Evolutionary conservation across 2,113 vertebrate genomes (phyloP), one percentile per base, ranked within the genome.

Genomic region (Ictidomys tridecemlineatus): DNA sequence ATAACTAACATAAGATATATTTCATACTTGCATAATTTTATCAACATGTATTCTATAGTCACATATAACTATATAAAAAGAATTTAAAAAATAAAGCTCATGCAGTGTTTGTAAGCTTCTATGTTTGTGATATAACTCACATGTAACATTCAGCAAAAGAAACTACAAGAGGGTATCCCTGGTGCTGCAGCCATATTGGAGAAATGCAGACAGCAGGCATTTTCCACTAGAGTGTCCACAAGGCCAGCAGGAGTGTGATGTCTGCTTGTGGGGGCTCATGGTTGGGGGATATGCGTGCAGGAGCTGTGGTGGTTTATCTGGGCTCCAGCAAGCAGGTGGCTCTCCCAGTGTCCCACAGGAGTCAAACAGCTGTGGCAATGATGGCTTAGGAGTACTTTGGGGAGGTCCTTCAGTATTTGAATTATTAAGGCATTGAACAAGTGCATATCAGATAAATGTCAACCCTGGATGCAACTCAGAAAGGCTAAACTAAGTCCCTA

Each of bases 171-270:
- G 18, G 13, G 30, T 34, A 5, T 34, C 34, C 67, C 63, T 51
- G 63, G 14, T 2, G 16, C 32, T 22, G 7, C 16, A 67, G 26
- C 42, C 17, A 39, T 0, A 51, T 0, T 8, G 1, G 14, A 37
- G 58, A 30, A 34, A 67, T 70, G 22, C 1, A 65, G 51, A 18
- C 16, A 61, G 82, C 42, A 78, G 20, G 51, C 7, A 12, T 45
- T 39, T 53, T 28, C 32, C 32, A 17, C 37, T 16, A 1, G 12
- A 24, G 24, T 28, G 37, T 26, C 18, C 28, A 24, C 14, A 16
- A 16, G 5, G 5, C 20, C 13, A 26, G 0, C 45, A 78, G 28
- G 34, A 4, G 10, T 5, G 4, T 26, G 6, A 2, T 11, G 0
- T 78, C 34, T 5, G 12, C 4, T 13, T 84, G 9, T 42, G 2